Base-by-base conservation (phyloP, 2,113 vertebrate genomes). In the Gavialis gangeticus region DNA sequence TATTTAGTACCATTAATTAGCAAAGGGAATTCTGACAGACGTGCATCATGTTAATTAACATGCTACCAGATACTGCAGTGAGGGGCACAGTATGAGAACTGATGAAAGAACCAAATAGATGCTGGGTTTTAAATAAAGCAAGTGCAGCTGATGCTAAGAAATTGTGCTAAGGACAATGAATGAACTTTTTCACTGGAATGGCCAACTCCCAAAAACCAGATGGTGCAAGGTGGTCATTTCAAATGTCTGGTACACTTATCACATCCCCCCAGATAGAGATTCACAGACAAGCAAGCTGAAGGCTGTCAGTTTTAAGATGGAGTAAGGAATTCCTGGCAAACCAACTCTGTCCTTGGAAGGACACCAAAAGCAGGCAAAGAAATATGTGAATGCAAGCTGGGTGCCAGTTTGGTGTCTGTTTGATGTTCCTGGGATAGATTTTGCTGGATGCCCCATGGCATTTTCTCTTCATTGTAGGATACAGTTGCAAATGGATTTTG, bases 21-120 rank as follows among this genome's bases (percentile, higher is more conserved):
- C 7, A 2, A 27, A 2, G 73, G 92, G 84, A 75, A 75, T 85
- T 3, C 91, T 22, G 75, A 17, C 90, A 79, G 88, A 13, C 14
- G 1, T 25, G 3, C 24, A 82, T 59, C 34, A 64, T 2, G 71
- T 81, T 82, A 84, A 87, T 93, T 85, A 91, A 90, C 34, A 66
- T 85, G 92, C 92, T 95, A 93, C 89, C 92, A 85, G 93, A 90
- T 10, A n/a, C 64, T 67, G 16, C 11, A 9, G 60, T 24, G 59
- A 60, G 59, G 59, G 11, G 59, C 11, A 22, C 21, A 7, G 21
- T 6, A 28, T n/a, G 5, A n/a, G 63, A 28, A 15, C 7, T 24
- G 8, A 28, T 22, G 12, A 25, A 27, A 63, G 62, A 63, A 63
- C 62, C 24, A 25, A 63, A 25, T 10, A 10, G 5, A 25, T 25